A percentile compares a stretch with the other conserved stretches of the same genome.
Evolutionary conservation across 2,888 invertebrate genomes (phyloP).

Genomic region (Teinopalpus imperialis): DNA sequence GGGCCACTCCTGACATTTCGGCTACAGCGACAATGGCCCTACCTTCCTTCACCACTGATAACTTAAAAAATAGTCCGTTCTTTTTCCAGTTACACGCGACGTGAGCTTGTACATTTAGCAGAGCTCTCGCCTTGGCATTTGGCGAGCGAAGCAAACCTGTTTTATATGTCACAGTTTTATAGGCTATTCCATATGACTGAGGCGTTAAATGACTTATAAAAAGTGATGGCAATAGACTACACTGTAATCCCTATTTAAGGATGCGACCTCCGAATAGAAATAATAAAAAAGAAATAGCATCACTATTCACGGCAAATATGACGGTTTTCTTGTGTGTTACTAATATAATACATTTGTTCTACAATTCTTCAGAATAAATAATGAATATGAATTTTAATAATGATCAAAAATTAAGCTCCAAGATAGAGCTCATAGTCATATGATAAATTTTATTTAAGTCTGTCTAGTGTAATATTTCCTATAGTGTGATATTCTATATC

Average conservation of each 20-base stretch:
- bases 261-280: too few relatives aligned
- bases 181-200: not conserved
- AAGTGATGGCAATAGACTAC: not conserved
- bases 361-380: too few relatives aligned
- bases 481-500: too few relatives aligned
- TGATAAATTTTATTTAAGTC: too few relatives aligned
- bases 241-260: conserved; percentile 31
- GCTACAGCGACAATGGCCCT: conserved; percentile 73
- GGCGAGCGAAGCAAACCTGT: conserved; percentile 9
- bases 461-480: too few relatives aligned
- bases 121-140: conserved; percentile 63
- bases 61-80: conserved; percentile 63
- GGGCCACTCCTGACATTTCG: conserved; percentile 77
- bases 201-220: conserved; percentile 12
- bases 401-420: too few relatives aligned
- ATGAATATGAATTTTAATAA: too few relatives aligned
- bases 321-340: too few relatives aligned
- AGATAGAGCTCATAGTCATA: too few relatives aligned
- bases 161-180: conserved; percentile 10
- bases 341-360: too few relatives aligned
- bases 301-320: too few relatives aligned
- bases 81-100: conserved; percentile 61
- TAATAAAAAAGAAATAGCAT: too few relatives aligned
- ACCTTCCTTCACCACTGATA: conserved; percentile 68
- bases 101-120: conserved; percentile 46